Evolutionary conservation across 1,140 invertebrate species (phyloP).

Genomic region (Tetramorium parvispinum): DNA sequence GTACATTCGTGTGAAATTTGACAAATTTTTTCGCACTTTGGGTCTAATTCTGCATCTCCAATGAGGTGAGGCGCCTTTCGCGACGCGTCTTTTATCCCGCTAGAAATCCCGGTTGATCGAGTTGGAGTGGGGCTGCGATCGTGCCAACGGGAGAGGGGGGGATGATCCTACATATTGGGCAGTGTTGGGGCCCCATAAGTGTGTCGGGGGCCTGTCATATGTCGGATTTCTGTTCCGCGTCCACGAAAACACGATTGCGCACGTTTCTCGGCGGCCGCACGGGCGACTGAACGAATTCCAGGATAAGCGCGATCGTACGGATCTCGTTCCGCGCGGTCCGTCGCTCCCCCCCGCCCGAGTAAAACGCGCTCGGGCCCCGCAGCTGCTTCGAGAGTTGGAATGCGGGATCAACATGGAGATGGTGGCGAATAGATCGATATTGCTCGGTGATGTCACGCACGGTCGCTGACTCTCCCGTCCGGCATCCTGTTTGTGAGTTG

Average conservation of each 20-base stretch:
- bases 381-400: constrained; percentile 77
- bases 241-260: constrained; percentile 14
- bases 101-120: constrained; percentile 25
- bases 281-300: neutral
- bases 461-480: constrained; percentile 71
- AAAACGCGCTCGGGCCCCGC: constrained; percentile 55
- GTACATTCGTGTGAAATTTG: neutral
- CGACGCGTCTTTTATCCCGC: constrained; percentile 6
- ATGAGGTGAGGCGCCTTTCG: neutral
- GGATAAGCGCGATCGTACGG: neutral
- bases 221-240: constrained; percentile 53
- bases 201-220: constrained; percentile 48
- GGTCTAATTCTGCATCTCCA: neutral
- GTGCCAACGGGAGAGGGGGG: neutral
- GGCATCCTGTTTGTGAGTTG: constrained; percentile 71
- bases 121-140: neutral
- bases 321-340: neutral
- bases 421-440: constrained; percentile 75
- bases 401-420: constrained; percentile 80
- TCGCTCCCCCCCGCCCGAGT: neutral
- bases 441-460: constrained; percentile 74
- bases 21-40: neutral
- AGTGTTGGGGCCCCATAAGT: constrained; percentile 56
- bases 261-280: neutral
- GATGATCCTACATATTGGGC: constrained; percentile 17